Evolutionary conservation across 2,888 invertebrate species (phyloP).

Genomic region (Hypsopygia costalis): DNA sequence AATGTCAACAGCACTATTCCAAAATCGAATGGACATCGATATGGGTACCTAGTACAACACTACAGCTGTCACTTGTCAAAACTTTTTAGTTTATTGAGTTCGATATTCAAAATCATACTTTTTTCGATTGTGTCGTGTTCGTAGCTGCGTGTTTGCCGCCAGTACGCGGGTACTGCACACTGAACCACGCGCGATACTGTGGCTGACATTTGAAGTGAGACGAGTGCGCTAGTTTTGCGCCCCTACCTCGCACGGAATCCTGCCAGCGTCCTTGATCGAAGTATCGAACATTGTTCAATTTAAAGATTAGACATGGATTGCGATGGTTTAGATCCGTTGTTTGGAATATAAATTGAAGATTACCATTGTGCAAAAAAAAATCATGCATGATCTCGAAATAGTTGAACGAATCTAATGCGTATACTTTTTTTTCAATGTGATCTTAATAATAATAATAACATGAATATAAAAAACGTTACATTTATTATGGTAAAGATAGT

Average conservation of each 20-base stretch:
- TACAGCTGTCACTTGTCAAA: not conserved
- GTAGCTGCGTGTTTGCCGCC: slow-evolving; percentile 2
- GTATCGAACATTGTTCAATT: slow-evolving; percentile 16
- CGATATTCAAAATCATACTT: slow-evolving; percentile 1
- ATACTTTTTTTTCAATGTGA: no score
- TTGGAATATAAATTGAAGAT: not conserved
- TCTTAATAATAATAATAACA: no score
- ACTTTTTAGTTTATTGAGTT: not conserved
- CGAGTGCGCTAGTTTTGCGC: slow-evolving; percentile 15
- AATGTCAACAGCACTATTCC: slow-evolving; percentile 6
- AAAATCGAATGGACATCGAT: slow-evolving; percentile 1
- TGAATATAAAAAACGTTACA: no score
- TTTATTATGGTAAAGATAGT: no score
- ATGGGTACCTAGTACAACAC: slow-evolving; percentile 2
- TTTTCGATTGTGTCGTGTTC: slow-evolving; percentile 15
- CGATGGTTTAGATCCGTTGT: not conserved
- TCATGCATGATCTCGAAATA: not conserved
- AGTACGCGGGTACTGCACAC: slow-evolving; percentile 18
- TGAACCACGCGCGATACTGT: slow-evolving; percentile 19
- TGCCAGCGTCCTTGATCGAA: slow-evolving; percentile 23
- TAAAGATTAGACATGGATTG: slow-evolving; percentile 5
- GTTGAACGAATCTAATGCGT: not conserved
- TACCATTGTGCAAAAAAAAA: not conserved
- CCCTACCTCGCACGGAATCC: slow-evolving; percentile 23
- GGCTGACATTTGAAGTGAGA: slow-evolving; percentile 22